phyloP scores from a whole-genome alignment of 1,140 invertebrate species.

The Rhynchophorus ferrugineus region DNA sequence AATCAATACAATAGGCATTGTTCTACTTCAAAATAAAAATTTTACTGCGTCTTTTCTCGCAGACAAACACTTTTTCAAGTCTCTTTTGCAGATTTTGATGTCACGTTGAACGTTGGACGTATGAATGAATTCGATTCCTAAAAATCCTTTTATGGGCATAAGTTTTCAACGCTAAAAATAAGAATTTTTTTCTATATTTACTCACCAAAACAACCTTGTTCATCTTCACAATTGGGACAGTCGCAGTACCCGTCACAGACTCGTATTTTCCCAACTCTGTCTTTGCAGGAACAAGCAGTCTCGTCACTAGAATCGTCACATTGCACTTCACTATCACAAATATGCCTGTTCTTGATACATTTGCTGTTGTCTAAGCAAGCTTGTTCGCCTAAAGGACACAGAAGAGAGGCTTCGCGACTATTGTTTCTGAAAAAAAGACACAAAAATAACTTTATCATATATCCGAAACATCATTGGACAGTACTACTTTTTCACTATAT shows the following conservation, averaged over 20 bases:
- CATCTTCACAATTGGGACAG: conserved; percentile 69
- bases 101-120: no score
- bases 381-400: conserved; percentile 34
- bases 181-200: no score
- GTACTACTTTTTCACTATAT: background rate
- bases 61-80: no score
- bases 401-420: conserved; percentile 24
- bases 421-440: conserved; percentile 25
- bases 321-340: conserved; percentile 69
- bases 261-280: conserved; percentile 53
- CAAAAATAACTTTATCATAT: background rate
- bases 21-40: no score
- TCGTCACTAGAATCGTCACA: conserved; percentile 80
- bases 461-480: background rate
- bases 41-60: no score
- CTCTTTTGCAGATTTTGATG: no score
- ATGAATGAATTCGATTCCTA: no score
- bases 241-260: conserved; percentile 77
- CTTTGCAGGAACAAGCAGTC: conserved; percentile 59
- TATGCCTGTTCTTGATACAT: conserved; percentile 53
- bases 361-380: conserved; percentile 44
- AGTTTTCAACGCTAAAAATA: no score
- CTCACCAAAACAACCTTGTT: conserved; percentile 63
- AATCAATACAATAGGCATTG: no score
- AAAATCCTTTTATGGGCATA: no score